Percentiles rank a stretch among this genome's conserved stretches.
Evolutionary conservation across 1,140 invertebrate species (phyloP).

Genomic region (Stratiolaelaps scimitus): DNA sequence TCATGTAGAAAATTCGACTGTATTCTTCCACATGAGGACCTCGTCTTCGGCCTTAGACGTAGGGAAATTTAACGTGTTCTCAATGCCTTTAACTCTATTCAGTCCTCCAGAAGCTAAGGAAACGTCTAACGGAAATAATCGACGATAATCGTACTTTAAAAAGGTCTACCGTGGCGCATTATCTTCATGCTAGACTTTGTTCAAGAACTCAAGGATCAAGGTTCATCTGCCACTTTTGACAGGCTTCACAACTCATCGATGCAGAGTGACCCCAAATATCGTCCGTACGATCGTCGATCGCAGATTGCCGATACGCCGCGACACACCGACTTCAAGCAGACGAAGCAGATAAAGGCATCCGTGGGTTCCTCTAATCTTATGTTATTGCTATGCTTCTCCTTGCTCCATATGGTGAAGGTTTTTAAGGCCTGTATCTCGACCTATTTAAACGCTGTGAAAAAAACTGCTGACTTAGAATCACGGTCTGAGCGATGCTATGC

Average conservation of each 20-base stretch:
- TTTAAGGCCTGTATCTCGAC: too few species aligned
- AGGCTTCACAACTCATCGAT: too few species aligned
- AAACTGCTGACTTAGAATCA: too few species aligned
- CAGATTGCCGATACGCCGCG: not conserved
- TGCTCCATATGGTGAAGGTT: too few species aligned
- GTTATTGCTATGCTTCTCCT: too few species aligned
- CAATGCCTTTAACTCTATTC: not conserved
- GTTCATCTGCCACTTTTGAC: too few species aligned
- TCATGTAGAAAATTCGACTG: conserved; percentile 30
- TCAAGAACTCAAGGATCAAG: conserved; percentile 64
- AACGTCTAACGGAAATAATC: conserved; percentile 7
- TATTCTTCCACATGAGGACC: conserved; percentile 50
- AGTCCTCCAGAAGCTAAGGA: conserved; percentile 2
- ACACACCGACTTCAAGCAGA: not conserved
- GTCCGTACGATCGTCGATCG: not conserved
- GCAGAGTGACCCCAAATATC: conserved; percentile 7
- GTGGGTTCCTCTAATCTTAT: not conserved
- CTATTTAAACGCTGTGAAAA: too few species aligned
- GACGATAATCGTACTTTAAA: conserved; percentile 37
- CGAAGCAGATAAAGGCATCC: not conserved
- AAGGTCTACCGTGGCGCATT: conserved; percentile 58
- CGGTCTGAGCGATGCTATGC: too few species aligned
- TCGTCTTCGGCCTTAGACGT: not conserved
- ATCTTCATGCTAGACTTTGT: conserved; percentile 90
- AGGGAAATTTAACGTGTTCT: too few species aligned